Evolutionary conservation across 1,140 invertebrate genomes (phyloP).

Genomic region (Coenobita brevimanus): DNA sequence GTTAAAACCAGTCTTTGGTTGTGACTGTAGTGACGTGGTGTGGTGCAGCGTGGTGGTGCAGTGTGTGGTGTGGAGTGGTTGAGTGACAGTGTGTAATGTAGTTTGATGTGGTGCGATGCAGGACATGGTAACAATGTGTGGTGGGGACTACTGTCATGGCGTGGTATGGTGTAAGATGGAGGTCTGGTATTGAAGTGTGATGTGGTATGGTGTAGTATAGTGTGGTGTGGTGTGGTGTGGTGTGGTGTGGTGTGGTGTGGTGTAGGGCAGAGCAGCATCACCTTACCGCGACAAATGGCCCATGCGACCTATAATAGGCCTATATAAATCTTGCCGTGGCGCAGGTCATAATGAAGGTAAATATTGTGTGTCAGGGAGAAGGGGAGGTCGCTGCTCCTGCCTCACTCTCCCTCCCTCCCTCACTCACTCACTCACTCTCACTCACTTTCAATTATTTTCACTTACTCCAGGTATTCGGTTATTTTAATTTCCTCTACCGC

Average conservation of each 20-base stretch:
- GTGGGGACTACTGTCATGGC: no score
- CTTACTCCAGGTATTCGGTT: no score
- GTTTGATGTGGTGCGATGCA: no score
- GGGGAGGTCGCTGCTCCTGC: background rate
- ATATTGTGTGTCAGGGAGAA: constrained; percentile 36
- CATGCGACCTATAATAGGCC: constrained; percentile 61
- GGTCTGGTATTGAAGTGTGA: background rate
- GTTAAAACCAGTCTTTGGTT: no score
- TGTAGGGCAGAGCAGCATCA: constrained; percentile 21
- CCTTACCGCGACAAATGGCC: constrained; percentile 45
- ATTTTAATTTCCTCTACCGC: no score
- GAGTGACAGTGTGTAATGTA: no score
- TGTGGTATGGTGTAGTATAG: background rate
- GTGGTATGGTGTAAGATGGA: no score
- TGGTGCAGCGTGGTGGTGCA: no score
- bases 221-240: background rate
- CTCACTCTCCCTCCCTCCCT: constrained; percentile 20
- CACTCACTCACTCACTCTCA: background rate
- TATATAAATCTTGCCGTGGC: constrained; percentile 57
- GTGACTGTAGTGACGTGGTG: no score
- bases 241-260: no score
- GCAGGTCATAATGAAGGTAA: constrained; percentile 54
- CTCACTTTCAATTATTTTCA: background rate
- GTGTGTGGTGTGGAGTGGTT: no score
- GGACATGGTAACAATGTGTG: no score